Evolutionary conservation across 2,113 vertebrate genomes (phyloP).

Genomic region (Synchiropus splendidus): DNA sequence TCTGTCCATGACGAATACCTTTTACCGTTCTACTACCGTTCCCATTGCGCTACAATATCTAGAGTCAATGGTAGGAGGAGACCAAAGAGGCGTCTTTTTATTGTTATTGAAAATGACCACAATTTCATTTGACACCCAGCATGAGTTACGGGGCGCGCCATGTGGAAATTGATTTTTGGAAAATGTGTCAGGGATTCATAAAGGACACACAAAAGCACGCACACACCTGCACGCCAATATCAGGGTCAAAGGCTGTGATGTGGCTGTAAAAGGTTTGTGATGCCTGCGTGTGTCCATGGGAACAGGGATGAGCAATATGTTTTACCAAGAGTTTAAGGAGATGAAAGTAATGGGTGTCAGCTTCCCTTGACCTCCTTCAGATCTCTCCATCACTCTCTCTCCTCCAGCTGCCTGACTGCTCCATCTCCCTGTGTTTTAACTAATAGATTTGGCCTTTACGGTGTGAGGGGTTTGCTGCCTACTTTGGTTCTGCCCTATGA

Average conservation of each 20-base stretch:
- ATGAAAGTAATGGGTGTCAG: slow-evolving; percentile 46
- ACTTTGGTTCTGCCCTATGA: too few species aligned
- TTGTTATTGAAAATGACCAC: too few species aligned
- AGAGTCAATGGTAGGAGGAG: too few species aligned
- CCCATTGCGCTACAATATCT: too few species aligned
- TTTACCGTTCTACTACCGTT: too few species aligned
- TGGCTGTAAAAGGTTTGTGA: slow-evolving; percentile 18
- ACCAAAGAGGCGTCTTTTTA: too few species aligned
- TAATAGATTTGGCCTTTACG: too few species aligned
- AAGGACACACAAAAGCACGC: neutral
- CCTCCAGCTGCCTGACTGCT: slow-evolving; percentile 7
- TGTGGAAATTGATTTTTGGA: slow-evolving; percentile 22
- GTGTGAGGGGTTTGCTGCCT: too few species aligned
- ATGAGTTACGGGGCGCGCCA: too few species aligned
- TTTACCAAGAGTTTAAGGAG: slow-evolving; percentile 36
- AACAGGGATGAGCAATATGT: slow-evolving; percentile 22
- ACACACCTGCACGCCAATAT: neutral
- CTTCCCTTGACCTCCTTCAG: slow-evolving; percentile 43
- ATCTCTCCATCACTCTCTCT: slow-evolving; percentile 25
- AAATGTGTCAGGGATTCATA: slow-evolving; percentile 6
- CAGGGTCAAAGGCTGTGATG: slow-evolving; percentile 27
- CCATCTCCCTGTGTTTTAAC: neutral
- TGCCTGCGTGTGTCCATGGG: slow-evolving; percentile 11
- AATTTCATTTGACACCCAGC: too few species aligned
- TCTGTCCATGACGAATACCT: too few species aligned